Evolutionary conservation across 2,797 vertebrate genomes (phyloP).

Genomic region (Lateolabrax maculatus): DNA sequence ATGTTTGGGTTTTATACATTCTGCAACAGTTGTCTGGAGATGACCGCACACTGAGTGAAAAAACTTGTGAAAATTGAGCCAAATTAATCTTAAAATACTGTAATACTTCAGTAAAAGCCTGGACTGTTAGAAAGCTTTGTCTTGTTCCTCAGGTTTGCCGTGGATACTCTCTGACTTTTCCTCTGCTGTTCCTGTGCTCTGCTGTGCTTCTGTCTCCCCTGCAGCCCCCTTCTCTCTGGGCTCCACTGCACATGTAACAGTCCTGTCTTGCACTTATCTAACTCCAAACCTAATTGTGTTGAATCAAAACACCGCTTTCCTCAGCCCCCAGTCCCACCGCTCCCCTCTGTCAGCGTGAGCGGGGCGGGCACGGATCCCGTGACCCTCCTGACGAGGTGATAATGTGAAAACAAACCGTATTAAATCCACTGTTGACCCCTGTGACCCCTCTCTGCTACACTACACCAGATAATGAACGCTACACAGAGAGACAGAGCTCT

Average conservation of each 20-base stretch:
- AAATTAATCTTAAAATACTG: neutral
- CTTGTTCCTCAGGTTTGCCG: neutral
- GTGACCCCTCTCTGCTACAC: conserved; percentile 67
- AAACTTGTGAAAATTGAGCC: neutral
- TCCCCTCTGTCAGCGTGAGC: conserved; percentile 28
- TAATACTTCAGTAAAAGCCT: no score
- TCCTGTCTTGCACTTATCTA: conserved; percentile 7
- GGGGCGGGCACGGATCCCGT: conserved; percentile 39
- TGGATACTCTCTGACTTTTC: no score
- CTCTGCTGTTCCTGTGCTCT: neutral
- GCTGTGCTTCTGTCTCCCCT: neutral
- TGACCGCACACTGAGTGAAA: no score
- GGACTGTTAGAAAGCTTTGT: neutral
- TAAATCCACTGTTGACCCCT: conserved; percentile 78
- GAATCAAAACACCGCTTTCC: conserved; percentile 54
- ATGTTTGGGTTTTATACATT: neutral
- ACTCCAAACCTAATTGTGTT: conserved; percentile 33
- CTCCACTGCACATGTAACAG: neutral
- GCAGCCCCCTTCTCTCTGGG: conserved; percentile 1
- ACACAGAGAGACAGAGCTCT: conserved; percentile 50
- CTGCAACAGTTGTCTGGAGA: no score
- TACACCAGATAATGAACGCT: conserved; percentile 63
- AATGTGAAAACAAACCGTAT: conserved; percentile 85
- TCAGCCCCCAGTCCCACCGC: neutral
- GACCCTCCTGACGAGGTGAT: conserved; percentile 78